Evolutionary conservation across 2,888 invertebrate species (phyloP), one percentile per base, ranked within the genome.

Genomic region (Coelogynopora nodosa): DNA sequence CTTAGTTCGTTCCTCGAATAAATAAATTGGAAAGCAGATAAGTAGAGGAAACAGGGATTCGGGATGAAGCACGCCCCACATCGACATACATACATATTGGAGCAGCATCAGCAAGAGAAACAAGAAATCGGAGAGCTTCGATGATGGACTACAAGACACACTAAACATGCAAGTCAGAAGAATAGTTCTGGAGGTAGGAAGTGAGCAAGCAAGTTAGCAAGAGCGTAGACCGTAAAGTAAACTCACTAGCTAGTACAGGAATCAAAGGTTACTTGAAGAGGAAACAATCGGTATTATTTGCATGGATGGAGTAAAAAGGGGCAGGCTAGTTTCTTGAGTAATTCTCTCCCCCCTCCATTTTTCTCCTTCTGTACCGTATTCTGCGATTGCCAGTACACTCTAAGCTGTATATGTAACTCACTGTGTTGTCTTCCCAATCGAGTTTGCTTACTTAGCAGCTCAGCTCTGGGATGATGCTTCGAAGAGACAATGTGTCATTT

Each of bases 61-160:
- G 74, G 23, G 23, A 74, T 5, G 10, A 74, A 74, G 74, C 74
- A 74, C 74, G 74, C 27, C 74, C 74, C 74, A 74, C 74, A 74
- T 5, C 5, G 74, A 74, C 23, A 74, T 74, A 74, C 74, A 13
- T 74, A 74, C 74, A 74, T 13, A 74, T 74, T 23, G 23, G 74
- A 5, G 23, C 74, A 23, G 23, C 5, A 23, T 23, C 74, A 13
- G 74, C 5, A 74, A 23, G 23, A 26, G 74, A 74, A 74, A 74
- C 23, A 74, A 74, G 74, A 74, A 74, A 74, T 23, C 74, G 74
- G 74, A 74, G 74, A 74, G 74, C 74, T 74, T 74, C 74, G 74
- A 74, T 74, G 74, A 74, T 74, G 74, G 74, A 74, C 74, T 74
- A 74, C 74, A 74, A 74, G 74, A 74, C 74, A 74, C 74, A 74